Percentiles rank a stretch among this genome's conserved stretches.
These are phyloP conservation scores for Maniola jurtina DNA, from an alignment of 1,140 invertebrate genomes.

Conservation along the genomic window DNA sequence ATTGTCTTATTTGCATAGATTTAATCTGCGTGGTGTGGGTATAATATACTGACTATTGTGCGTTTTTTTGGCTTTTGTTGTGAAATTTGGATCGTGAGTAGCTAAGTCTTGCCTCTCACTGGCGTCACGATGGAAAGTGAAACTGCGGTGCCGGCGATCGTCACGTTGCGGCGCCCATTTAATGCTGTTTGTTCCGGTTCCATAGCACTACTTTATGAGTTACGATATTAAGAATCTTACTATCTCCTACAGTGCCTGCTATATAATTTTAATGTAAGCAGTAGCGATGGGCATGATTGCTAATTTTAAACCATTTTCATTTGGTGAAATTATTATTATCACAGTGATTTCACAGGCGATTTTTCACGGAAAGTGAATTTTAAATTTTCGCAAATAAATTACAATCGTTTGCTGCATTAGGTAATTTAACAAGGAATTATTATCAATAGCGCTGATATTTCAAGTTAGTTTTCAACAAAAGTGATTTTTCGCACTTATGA, in stretches of 20 bases:
- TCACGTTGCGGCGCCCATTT: constrained; percentile 62
- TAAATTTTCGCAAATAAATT: too few species aligned
- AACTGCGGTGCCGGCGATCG: constrained; percentile 60
- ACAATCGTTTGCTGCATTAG: too few species aligned
- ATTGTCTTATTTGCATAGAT: background rate
- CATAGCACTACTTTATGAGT: constrained; percentile 47
- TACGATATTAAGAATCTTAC: constrained; percentile 24
- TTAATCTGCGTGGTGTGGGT: background rate
- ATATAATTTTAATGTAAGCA: too few species aligned
- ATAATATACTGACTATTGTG: constrained; percentile 27
- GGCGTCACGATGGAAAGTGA: constrained; percentile 74
- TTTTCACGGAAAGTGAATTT: too few species aligned
- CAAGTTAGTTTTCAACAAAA: too few species aligned
- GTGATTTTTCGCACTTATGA: too few species aligned
- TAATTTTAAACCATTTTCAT: too few species aligned
- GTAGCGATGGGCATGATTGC: too few species aligned
- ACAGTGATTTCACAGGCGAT: too few species aligned
- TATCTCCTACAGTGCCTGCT: constrained; percentile 16
- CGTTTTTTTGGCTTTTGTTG: constrained; percentile 58
- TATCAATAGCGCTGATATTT: too few species aligned
- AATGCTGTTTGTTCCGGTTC: constrained; percentile 71
- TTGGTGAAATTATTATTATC: too few species aligned
- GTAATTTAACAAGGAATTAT: too few species aligned
- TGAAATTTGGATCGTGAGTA: constrained; percentile 64
- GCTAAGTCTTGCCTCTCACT: constrained; percentile 74